Conservation (phyloP, 2,113 vertebrate genomes). For the Myiopsitta monachus region DNA sequence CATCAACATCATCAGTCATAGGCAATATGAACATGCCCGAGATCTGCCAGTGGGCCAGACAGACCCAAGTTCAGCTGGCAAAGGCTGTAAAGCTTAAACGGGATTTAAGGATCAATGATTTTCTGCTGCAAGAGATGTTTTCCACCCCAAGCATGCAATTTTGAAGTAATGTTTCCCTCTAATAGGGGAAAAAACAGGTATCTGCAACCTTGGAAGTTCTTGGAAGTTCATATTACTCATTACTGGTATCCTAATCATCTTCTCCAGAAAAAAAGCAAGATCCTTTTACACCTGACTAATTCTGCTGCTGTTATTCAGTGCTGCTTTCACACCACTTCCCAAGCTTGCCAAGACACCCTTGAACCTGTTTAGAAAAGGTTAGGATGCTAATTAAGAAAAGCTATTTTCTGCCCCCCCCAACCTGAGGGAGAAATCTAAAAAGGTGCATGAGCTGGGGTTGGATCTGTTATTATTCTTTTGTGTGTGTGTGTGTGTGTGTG, state of each 20-base stretch:
- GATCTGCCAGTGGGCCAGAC: neutral
- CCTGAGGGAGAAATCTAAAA: conserved; percentile 40
- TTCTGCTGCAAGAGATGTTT: neutral
- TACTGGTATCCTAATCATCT: conserved; percentile 32
- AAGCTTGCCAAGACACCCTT: conserved; percentile 61
- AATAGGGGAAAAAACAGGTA: neutral
- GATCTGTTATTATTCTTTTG: conserved; percentile 10
- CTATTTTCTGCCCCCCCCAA: neutral
- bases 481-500: neutral
- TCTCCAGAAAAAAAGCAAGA: neutral
- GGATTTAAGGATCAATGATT: neutral
- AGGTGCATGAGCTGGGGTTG: neutral
- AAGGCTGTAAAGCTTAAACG: neutral
- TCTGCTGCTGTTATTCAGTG: conserved; percentile 43
- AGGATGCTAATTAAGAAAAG: conserved; percentile 71
- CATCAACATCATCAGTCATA: neutral
- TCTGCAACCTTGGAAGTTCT: conserved; percentile 39
- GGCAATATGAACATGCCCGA: neutral
- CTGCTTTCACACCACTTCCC: conserved; percentile 58
- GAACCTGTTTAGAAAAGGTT: conserved; percentile 67
- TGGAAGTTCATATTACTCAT: conserved; percentile 33
- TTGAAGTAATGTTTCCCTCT: neutral
- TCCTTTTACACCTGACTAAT: conserved; percentile 62
- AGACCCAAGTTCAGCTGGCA: neutral
- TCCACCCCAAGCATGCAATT: neutral